Base-by-base conservation (phyloP, 2,797 vertebrate species). In the Graptemys geographica region DNA sequence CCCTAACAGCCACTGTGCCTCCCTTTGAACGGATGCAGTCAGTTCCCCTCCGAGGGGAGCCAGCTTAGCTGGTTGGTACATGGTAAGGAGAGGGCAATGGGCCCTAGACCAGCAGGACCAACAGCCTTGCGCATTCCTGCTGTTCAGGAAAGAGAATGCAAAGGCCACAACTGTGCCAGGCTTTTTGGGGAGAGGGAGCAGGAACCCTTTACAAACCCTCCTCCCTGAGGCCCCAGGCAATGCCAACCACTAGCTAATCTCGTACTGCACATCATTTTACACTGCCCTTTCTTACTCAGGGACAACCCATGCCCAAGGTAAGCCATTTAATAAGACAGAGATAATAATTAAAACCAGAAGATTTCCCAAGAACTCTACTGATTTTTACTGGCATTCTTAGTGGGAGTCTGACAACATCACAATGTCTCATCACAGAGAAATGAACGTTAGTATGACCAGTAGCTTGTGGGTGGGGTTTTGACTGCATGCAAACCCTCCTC, bases 131-230 rank as follows among this genome's bases (percentile, higher is more conserved):
- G 81, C 44, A 18, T 78, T 49, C 19, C n/a, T 80, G 41, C 78
- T 0, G 0, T 2, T 53, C 53, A 88, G 51, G 85, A 15, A 55
- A 18, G 2, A 10, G 5, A 81, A 47, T 3, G 27, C 11, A 89
- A 79, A 95, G 80, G 25, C 51, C 53, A 27, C 12, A 84, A 80
- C 37, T 31, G 69, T 83, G n/a, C 53, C 44, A 88, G 28, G 10
- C 44, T 82, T 19, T 56, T 57, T 62, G 28, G 49, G 69, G 88
- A 92, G 16, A 89, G 25, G 51, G 23, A 86, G 4, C 37, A 47
- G 52, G 33, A n/a, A 84, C 2, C 2, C 41, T n/a, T 25, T 88
- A 52, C 16, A 79, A 78, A 87, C 7, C 5, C 79, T 95, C 33
- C 52, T 1, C 3, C 1, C 12, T 76, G 13, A 13, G 13, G 74